Base-by-base conservation (phyloP, 2,888 invertebrate genomes). In the Ptilodon capucinus region DNA sequence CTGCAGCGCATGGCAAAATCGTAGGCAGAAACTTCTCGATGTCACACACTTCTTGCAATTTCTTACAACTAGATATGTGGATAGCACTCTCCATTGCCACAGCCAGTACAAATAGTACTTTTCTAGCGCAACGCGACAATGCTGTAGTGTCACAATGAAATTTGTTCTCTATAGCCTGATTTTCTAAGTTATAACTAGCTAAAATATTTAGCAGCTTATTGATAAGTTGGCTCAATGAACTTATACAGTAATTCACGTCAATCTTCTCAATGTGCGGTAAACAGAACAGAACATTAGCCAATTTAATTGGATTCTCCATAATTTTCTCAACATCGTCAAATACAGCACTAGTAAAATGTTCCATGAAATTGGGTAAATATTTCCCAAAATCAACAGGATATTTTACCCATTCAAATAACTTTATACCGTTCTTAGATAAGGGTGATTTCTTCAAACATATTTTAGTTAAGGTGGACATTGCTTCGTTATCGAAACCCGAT, bases 381-480 rank as follows among this genome's bases (percentile, higher is more conserved):
- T 71, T 84, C 42, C 86, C 89, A 78, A 94, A 91, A 71, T 93
- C 93, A 18, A 96, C 71, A 0, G 93, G 91, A 76, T 95, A 96
- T 60, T 92, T 92, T 0, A 90, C 92, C 95, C 95, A 95, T 14
- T 92, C 86, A 48, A 86, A 77, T 7, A 94, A 72, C 54, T 92
- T 91, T 0, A 92, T 86, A 0, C 95, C 94, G 76, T 92, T 92
- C 48, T 88, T 86, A 6, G 92, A 92, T 0, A 94, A 76, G 0
- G 95, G 94, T 5, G 94, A 91, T 77, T 96, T 97, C 42, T 86
- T 85, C 30, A 94, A 68, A 30, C 96, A 86, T 41, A 97, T 91
- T 71, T 93, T 93, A 0, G 94, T 91, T 13, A 96, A 76, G 19
- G 95, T 86, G 39, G 91, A 81, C 64, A 96, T 85, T 2, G 92